A percentile compares a stretch with the other conserved stretches of the same genome.
Evolutionary conservation across 2,113 vertebrate species (phyloP).

Genomic region (Vulpes vulpes): DNA sequence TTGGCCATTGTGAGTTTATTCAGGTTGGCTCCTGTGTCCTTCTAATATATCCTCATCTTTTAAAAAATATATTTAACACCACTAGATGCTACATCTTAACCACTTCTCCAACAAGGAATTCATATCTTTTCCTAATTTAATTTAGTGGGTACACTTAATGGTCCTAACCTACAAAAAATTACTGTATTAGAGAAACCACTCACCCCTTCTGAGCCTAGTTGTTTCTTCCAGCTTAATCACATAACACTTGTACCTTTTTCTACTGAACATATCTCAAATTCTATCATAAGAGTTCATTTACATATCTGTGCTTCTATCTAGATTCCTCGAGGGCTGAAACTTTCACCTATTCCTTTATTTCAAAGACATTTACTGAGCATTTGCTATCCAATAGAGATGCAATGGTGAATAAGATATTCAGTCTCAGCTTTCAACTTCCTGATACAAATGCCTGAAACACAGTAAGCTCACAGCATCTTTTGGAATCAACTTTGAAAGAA

Average conservation of each 20-base stretch:
- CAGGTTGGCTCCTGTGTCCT: background rate
- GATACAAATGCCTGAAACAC: background rate
- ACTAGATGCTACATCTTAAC: background rate
- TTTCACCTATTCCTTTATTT: constrained; percentile 14
- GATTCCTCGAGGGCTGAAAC: background rate
- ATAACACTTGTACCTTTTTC: background rate
- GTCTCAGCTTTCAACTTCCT: background rate
- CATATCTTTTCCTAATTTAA: background rate
- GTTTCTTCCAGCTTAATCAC: background rate
- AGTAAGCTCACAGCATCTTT: background rate
- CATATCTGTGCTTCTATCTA: background rate
- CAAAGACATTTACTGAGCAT: background rate
- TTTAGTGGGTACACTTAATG: background rate
- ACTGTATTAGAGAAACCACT: background rate
- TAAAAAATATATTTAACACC: background rate
- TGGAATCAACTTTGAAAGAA: background rate
- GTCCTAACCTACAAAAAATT: background rate
- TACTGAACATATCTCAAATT: background rate
- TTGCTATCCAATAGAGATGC: background rate
- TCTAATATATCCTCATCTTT: background rate
- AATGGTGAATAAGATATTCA: background rate
- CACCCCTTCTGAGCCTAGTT: background rate
- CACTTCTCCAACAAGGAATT: background rate
- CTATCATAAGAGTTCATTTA: background rate
- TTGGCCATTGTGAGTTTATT: background rate